A percentile compares a stretch with the other conserved stretches of the same genome.
Evolutionary conservation across 2,797 vertebrate species (phyloP).

Genomic region (Sylvilagus floridanus): DNA sequence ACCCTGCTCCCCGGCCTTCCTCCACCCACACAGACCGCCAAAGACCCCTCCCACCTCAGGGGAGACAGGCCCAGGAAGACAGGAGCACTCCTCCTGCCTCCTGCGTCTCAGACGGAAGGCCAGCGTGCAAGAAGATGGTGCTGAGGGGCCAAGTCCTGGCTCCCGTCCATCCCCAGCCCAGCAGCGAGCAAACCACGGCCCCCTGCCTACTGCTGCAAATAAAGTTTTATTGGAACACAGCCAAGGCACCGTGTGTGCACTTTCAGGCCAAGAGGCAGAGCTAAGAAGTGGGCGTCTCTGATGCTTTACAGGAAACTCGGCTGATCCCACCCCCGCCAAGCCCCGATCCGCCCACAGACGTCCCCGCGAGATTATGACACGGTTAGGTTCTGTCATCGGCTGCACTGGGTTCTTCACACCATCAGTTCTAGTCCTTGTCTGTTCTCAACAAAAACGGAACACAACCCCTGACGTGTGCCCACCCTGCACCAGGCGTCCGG

Average conservation of each 20-base stretch:
- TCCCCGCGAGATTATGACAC: not conserved
- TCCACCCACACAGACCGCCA: too few relatives aligned
- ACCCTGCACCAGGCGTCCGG: not conserved
- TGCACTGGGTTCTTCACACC: rapidly evolving
- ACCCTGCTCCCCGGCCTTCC: not conserved
- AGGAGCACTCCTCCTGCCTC: not conserved
- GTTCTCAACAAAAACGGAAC: not conserved
- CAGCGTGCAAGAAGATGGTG: rapidly evolving
- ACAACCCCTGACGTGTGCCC: rapidly evolving
- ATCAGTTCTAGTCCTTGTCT: rapidly evolving
- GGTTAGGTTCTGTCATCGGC: rapidly evolving
- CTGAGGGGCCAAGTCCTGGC: too few relatives aligned
- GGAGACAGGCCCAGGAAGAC: not conserved
- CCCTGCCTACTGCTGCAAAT: not conserved
- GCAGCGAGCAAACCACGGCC: not conserved
- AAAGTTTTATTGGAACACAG: not conserved
- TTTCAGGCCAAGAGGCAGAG: rapidly evolving
- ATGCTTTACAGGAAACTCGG: not conserved
- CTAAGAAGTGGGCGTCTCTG: too few relatives aligned
- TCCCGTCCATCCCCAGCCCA: rapidly evolving
- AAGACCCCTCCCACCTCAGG: not conserved
- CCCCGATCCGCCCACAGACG: rapidly evolving
- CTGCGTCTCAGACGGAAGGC: not conserved
- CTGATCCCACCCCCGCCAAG: not conserved
- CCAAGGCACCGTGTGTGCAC: too few relatives aligned